Evolutionary conservation across 2,888 invertebrate genomes (phyloP), one percentile per base, ranked within the genome.

Genomic region (Plagodis dolabraria): DNA sequence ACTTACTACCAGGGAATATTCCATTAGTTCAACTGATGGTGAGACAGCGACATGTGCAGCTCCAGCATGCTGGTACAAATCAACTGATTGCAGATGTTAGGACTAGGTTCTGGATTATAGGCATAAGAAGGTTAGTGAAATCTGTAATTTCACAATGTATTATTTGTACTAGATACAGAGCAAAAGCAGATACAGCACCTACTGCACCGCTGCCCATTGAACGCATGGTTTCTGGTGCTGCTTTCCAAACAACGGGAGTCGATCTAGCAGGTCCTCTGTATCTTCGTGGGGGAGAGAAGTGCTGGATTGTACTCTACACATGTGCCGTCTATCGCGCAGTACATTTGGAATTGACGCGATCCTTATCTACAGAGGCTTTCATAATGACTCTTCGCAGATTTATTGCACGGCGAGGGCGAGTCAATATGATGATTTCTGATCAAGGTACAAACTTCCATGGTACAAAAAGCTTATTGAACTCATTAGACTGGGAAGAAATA

Each of bases 161-260:
- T 10, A 9, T 40, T 4, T 42, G 49, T 11, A 50, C 7, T 5
- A 9, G 34, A 34, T 11, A 35, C 35, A 34, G 47, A n/a, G 2
- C 47, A 2, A 47, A 47, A 35, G 34, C 47, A 6, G n/a, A 6
- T 7, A 10, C 10, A 35, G 47, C 47, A 2, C 47, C 47, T 35
- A 47, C 47, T 35, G 47, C 47, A 34, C 47, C 47, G 6, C 47
- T 47, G 7, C 47, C 47, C 6, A 5, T 2, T 35, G 47, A 47
- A 7, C 6, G 47, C 2, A 47, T n/a, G 6, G 5, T 7, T 5
- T 11, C 34, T 47, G n/a, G 34, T 5, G 47, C 47, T 47, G 34
- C 47, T 5, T 47, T 10, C n/a, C 34, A 47, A 12, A n/a, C 7
- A 4, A 47, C n/a, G 5, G 47, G 47, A n/a, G 47, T 47, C 10